phyloP scores from a whole-genome alignment of 1,140 invertebrate species.

The Lasioglossum baleicum region DNA sequence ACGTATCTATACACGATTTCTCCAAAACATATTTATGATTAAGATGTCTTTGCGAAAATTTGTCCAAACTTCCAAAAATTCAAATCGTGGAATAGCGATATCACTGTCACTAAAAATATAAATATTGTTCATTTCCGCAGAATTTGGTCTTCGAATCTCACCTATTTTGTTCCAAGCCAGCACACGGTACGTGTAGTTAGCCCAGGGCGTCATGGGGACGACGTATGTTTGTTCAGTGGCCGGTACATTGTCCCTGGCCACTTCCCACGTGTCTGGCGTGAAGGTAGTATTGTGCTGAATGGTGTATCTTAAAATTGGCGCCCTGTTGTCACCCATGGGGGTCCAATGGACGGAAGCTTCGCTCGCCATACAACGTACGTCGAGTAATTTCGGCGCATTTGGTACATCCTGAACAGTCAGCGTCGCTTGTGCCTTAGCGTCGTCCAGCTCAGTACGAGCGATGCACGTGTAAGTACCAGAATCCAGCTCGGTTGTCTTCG shows the following conservation, averaged over 20 bases:
- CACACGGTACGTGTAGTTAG: conserved; percentile 98
- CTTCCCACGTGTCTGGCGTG: conserved; percentile 95
- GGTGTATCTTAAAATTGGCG: conserved; percentile 94
- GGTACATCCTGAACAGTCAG: conserved; percentile 97
- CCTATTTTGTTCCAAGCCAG: conserved; percentile 95
- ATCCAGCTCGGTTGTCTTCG: conserved; percentile 95
- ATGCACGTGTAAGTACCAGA: conserved; percentile 97
- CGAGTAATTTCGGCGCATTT: conserved; percentile 88
- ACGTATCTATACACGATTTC: no score
- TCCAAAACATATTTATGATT: no score
- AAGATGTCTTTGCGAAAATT: no score
- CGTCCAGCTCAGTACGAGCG: conserved; percentile 94
- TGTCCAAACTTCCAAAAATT: no score
- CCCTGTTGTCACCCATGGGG: conserved; percentile 95
- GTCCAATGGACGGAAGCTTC: conserved; percentile 91
- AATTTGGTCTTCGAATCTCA: conserved; percentile 34
- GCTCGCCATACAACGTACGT: conserved; percentile 85
- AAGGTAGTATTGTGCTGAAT: conserved; percentile 98
- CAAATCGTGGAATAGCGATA: no score
- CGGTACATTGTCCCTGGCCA: conserved; percentile 87
- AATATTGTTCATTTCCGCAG: no score
- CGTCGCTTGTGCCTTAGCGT: conserved; percentile 90
- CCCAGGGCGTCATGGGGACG: conserved; percentile 92
- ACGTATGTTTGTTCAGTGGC: conserved; percentile 89
- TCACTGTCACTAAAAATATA: no score